A percentile compares a stretch with the other conserved stretches of the same genome.
These are phyloP conservation scores for Diachasmimorpha longicaudata DNA, from an alignment of 1,140 invertebrate species.

Conservation along the genomic window DNA sequence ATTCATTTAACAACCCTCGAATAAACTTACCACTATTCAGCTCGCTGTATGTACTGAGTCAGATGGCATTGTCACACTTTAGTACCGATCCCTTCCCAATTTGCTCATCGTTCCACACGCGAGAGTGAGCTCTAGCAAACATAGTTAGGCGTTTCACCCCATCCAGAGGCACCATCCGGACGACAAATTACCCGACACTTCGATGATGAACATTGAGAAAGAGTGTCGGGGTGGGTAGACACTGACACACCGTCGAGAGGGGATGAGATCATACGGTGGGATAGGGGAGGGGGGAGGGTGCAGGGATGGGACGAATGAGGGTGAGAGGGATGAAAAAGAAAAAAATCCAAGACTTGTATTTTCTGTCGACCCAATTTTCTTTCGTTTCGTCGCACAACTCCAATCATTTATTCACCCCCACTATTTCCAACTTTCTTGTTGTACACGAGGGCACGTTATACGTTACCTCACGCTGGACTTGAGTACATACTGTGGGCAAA, in stretches of 20 bases:
- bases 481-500: neutral
- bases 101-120: neutral
- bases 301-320: no score
- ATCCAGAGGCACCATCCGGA: neutral
- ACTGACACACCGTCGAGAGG: no score
- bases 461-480: neutral
- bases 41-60: neutral
- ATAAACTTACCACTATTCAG: neutral
- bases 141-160: neutral
- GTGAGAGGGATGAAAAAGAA: no score
- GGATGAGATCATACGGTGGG: no score
- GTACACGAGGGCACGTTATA: neutral
- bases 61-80: neutral
- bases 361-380: slow-evolving; percentile 1
- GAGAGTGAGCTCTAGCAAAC: neutral
- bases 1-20: neutral
- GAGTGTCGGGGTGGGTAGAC: neutral
- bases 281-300: no score
- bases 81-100: slow-evolving; percentile 4
- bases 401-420: slow-evolving; percentile 7
- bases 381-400: neutral
- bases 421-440: neutral
- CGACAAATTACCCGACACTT: neutral
- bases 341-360: neutral
- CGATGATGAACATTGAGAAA: neutral